Percentiles rank a stretch among this genome's conserved stretches.
phyloP scores from a whole-genome alignment of 1,140 invertebrate species.

The Atopsyche davidsoni region DNA sequence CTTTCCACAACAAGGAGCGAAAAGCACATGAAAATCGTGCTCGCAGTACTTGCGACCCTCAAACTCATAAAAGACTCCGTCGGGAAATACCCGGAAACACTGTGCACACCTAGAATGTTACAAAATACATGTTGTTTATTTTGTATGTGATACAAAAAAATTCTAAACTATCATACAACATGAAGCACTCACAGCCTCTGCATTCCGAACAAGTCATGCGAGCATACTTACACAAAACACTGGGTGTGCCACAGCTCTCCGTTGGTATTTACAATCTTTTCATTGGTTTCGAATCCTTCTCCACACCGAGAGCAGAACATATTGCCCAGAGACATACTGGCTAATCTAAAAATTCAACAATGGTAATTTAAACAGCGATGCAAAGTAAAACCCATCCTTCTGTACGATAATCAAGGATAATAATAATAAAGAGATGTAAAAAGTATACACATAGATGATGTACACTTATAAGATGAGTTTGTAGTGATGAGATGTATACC shows the following conservation, averaged over 20 bases:
- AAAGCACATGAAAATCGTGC: constrained; percentile 97
- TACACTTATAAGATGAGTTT: no score
- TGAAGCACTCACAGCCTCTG: neutral
- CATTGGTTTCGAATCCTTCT: constrained; percentile 89
- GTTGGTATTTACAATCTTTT: constrained; percentile 98
- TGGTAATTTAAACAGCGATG: no score
- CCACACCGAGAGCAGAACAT: constrained; percentile 92
- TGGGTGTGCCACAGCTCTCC: constrained; percentile 98
- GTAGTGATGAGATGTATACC: no score
- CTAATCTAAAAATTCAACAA: constrained; percentile 54
- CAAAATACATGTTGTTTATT: no score
- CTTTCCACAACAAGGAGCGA: constrained; percentile 96
- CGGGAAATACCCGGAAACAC: constrained; percentile 96
- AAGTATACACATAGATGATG: no score
- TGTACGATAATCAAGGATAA: no score
- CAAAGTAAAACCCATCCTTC: no score
- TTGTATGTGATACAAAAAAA: neutral
- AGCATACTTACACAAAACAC: constrained; percentile 94
- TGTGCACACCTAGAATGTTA: constrained; percentile 81
- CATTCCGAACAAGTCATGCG: constrained; percentile 8
- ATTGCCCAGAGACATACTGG: constrained; percentile 74
- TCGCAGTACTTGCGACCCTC: constrained; percentile 99
- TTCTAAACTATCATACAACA: neutral
- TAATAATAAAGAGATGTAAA: no score
- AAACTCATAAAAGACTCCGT: constrained; percentile 98